Evolutionary conservation across 2,113 vertebrate species (phyloP).

Genomic region (Theristicus caerulescens): DNA sequence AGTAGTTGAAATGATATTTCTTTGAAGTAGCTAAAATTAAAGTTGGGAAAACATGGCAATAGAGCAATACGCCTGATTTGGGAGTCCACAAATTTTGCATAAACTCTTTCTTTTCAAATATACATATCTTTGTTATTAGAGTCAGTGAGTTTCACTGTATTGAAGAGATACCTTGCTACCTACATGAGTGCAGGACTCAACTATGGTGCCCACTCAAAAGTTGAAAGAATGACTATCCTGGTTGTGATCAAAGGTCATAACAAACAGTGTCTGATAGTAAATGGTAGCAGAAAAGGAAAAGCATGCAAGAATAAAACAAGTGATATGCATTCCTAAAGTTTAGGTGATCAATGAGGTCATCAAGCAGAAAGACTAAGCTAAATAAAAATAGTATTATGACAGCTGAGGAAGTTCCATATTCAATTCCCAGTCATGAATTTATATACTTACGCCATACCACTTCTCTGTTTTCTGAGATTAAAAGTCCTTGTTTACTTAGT

Average conservation of each 20-base stretch:
- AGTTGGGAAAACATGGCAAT: not conserved
- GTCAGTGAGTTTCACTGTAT: not conserved
- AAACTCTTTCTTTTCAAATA: not conserved
- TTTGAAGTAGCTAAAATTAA: not conserved
- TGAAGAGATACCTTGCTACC: not conserved
- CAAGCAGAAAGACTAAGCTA: not conserved
- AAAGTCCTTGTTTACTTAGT: not conserved
- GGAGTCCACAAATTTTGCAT: not conserved
- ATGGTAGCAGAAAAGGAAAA: not conserved
- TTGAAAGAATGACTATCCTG: not conserved
- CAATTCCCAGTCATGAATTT: not conserved
- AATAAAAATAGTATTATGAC: not conserved
- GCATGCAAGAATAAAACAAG: not conserved
- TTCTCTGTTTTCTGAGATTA: not conserved
- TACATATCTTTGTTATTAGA: not conserved
- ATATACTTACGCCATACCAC: not conserved
- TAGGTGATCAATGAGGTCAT: not conserved
- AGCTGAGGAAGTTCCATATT: not conserved
- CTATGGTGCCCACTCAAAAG: not conserved
- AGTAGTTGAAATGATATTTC: not conserved
- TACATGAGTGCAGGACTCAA: not conserved
- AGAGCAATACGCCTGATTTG: not conserved
- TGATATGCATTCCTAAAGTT: not conserved
- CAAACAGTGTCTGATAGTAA: not conserved
- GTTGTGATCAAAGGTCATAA: not conserved